Evolutionary conservation across 2,797 vertebrate genomes (phyloP).

Genomic region (Sebastes diploproa): DNA sequence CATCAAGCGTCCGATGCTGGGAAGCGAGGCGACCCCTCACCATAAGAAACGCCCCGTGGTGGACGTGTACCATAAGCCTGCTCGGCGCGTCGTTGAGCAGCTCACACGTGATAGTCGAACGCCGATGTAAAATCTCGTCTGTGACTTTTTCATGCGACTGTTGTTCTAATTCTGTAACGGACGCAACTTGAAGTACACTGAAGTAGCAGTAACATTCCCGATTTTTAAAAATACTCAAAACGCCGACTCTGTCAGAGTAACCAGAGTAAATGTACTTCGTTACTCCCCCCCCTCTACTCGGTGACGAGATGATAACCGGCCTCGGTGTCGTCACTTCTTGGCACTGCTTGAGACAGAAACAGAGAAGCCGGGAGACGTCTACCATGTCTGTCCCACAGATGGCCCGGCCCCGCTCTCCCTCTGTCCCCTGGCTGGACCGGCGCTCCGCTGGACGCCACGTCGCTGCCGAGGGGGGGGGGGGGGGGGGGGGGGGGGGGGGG

Average conservation of each 20-base stretch:
- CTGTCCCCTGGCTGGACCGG: slow-evolving; percentile 52
- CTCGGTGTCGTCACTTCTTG: slow-evolving; percentile 41
- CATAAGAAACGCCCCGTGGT: too few species aligned
- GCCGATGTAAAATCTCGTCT: too few species aligned
- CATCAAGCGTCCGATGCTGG: too few species aligned
- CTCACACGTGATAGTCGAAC: too few species aligned
- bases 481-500: too few species aligned
- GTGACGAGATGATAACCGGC: background rate
- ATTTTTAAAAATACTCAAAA: background rate
- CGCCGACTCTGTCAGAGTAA: background rate
- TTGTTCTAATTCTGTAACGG: too few species aligned
- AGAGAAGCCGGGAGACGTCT: slow-evolving; percentile 41
- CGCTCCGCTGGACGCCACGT: slow-evolving; percentile 21
- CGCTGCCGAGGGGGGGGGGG: too few species aligned
- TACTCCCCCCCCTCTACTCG: background rate
- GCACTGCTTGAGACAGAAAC: slow-evolving; percentile 10
- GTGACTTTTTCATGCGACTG: background rate
- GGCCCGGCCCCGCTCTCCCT: slow-evolving; percentile 55
- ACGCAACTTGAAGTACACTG: too few species aligned
- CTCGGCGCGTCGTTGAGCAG: too few species aligned
- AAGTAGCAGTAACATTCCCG: background rate
- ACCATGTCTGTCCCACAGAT: slow-evolving; percentile 76
- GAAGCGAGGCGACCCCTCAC: too few species aligned
- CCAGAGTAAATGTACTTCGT: background rate
- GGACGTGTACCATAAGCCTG: too few species aligned